Evolutionary conservation across 2,113 vertebrate species (phyloP).

Genomic region (Thamnaconus septentrionalis): DNA sequence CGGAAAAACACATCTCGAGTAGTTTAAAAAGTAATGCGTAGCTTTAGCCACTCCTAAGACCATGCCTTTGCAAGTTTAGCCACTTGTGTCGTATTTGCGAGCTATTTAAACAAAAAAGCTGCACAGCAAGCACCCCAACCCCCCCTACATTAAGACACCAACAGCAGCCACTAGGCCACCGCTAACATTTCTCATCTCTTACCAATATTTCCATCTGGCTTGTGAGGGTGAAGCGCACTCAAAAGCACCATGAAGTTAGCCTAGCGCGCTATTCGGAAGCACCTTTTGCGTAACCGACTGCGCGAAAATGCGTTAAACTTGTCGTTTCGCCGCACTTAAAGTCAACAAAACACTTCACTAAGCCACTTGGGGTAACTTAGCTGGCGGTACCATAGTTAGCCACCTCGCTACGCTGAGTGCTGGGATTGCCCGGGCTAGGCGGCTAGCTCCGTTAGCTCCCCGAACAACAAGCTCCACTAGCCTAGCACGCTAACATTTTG

Average conservation of each 20-base stretch:
- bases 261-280: slow-evolving; percentile 28
- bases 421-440: slow-evolving; percentile 54
- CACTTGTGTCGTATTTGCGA: neutral
- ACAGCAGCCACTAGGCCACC: slow-evolving; percentile 71
- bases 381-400: slow-evolving; percentile 64
- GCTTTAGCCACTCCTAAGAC: neutral
- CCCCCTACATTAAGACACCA: slow-evolving; percentile 57
- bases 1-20: slow-evolving; percentile 27
- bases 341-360: slow-evolving; percentile 8
- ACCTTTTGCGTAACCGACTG: neutral
- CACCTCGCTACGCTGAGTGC: slow-evolving; percentile 54
- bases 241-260: slow-evolving; percentile 62
- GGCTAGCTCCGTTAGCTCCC: slow-evolving; percentile 64
- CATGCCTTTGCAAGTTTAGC: slow-evolving; percentile 1
- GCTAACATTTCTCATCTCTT: slow-evolving; percentile 69
- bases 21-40: slow-evolving; percentile 23
- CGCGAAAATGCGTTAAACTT: slow-evolving; percentile 34
- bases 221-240: slow-evolving; percentile 60
- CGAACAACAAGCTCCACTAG: slow-evolving; percentile 74
- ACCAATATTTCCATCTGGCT: slow-evolving; percentile 64
- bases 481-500: slow-evolving; percentile 66
- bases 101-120: slow-evolving; percentile 19
- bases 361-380: slow-evolving; percentile 51
- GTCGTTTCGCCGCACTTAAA: neutral
- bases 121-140: slow-evolving; percentile 23